phyloP scores from a whole-genome alignment of 2,797 vertebrate genomes.

The Peromyscus aztecus region DNA sequence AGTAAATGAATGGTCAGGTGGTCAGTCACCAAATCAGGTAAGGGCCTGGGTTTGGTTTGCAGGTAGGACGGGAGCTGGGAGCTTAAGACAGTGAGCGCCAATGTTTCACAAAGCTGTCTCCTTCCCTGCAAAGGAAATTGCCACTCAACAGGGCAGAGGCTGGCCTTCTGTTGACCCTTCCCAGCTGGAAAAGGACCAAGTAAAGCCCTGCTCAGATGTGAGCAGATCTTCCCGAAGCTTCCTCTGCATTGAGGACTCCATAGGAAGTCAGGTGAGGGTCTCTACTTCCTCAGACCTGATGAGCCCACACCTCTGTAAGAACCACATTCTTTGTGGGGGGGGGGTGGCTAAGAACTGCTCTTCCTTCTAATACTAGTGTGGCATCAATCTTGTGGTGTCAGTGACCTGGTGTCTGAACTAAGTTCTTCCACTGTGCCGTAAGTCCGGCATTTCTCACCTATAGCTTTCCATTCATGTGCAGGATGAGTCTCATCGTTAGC shows the following conservation, averaged over 20 bases:
- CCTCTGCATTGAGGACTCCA: neutral
- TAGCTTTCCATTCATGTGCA: neutral
- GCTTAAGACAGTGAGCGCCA: neutral
- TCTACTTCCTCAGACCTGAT: neutral
- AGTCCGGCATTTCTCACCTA: neutral
- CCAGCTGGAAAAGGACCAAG: neutral
- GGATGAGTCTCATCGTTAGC: neutral
- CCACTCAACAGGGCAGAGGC: neutral
- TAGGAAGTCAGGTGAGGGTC: neutral
- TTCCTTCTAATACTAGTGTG: neutral
- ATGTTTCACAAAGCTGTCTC: neutral
- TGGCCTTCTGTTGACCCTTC: neutral
- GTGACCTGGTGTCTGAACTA: neutral
- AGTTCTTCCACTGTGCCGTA: neutral
- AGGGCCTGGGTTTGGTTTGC: no score
- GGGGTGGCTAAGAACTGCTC: neutral
- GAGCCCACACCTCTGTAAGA: no score
- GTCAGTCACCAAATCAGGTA: neutral
- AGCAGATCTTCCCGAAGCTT: neutral
- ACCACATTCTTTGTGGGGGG: neutral
- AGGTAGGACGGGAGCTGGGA: neutral
- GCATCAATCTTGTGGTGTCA: neutral
- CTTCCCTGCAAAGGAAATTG: neutral
- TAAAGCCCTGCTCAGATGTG: no score
- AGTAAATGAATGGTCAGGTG: neutral